Evolutionary conservation across 2,113 vertebrate species (phyloP).

Genomic region (Bubo scandiacus): DNA sequence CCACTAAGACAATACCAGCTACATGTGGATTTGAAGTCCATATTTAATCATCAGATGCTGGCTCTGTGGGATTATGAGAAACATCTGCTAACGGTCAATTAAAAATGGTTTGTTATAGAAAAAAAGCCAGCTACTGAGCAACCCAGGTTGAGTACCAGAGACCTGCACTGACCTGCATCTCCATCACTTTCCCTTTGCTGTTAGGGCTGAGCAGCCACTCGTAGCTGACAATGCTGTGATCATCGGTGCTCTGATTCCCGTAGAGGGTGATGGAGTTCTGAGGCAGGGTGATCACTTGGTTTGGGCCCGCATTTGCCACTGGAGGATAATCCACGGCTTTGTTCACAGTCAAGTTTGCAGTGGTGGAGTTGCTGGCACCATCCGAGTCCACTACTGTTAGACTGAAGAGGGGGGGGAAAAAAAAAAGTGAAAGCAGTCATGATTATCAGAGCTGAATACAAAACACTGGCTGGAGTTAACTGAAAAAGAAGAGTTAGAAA

Average conservation of each 20-base stretch:
- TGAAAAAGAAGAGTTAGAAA: background rate
- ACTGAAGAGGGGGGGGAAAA: constrained; percentile 55
- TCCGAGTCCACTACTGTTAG: constrained; percentile 94
- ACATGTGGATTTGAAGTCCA: background rate
- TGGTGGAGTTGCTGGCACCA: constrained; percentile 88
- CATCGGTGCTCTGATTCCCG: constrained; percentile 93
- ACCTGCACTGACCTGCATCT: constrained; percentile 91
- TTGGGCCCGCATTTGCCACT: constrained; percentile 91
- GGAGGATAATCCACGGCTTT: constrained; percentile 96
- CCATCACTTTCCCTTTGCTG: constrained; percentile 97
- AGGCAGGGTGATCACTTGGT: constrained; percentile 94
- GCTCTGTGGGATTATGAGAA: background rate
- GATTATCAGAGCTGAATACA: background rate
- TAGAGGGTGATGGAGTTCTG: constrained; percentile 90
- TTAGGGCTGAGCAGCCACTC: constrained; percentile 95
- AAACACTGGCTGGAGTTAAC: background rate
- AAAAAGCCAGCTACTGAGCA: background rate
- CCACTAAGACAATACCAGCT: background rate
- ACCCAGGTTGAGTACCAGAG: background rate
- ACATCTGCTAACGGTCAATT: background rate
- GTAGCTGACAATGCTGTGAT: constrained; percentile 90
- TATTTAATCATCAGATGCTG: background rate
- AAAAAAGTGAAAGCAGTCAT: background rate
- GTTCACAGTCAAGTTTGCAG: constrained; percentile 87
- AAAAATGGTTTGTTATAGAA: background rate